phyloP scores from a whole-genome alignment of 2,888 invertebrate species.

The Lamproptera curius region DNA sequence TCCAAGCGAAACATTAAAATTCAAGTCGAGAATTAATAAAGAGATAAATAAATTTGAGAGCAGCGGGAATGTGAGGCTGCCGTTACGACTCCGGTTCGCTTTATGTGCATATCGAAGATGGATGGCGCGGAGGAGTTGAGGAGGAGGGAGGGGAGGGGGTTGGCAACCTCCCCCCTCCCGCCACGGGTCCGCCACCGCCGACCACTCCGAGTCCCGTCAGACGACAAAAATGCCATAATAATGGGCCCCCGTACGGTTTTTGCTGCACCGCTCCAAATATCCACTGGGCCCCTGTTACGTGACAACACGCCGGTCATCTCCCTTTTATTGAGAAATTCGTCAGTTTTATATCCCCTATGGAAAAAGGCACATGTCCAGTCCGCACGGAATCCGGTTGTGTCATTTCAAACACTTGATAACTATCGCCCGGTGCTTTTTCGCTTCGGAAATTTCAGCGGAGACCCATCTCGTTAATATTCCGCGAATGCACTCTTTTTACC shows the following conservation, averaged over 20 bases:
- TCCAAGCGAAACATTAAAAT: slow-evolving; percentile 62
- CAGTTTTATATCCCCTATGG: slow-evolving; percentile 64
- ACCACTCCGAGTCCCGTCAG: slow-evolving; percentile 71
- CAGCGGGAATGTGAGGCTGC: slow-evolving; percentile 74
- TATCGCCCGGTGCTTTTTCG: slow-evolving; percentile 68
- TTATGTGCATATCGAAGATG: slow-evolving; percentile 77
- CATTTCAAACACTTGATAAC: slow-evolving; percentile 79
- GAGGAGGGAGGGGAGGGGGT: slow-evolving; percentile 31
- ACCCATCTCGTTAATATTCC: slow-evolving; percentile 66
- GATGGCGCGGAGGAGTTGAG: slow-evolving; percentile 55
- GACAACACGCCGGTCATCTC: slow-evolving; percentile 71
- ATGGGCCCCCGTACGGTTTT: slow-evolving; percentile 76
- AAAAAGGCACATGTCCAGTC: slow-evolving; percentile 58
- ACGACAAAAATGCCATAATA: slow-evolving; percentile 80
- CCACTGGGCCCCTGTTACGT: slow-evolving; percentile 64
- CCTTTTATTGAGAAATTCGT: slow-evolving; percentile 78
- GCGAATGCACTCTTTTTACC: slow-evolving; percentile 65
- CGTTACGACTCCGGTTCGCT: slow-evolving; percentile 73
- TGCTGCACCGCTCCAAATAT: slow-evolving; percentile 76
- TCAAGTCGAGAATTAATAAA: slow-evolving; percentile 74
- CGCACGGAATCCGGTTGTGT: slow-evolving; percentile 72
- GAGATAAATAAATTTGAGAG: slow-evolving; percentile 77
- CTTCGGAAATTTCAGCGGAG: slow-evolving; percentile 64
- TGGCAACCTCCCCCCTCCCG: slow-evolving; percentile 32
- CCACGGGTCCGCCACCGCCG: slow-evolving; percentile 39